phyloP scores from a whole-genome alignment of 2,888 invertebrate species.

The Ecliptopera silaceata region DNA sequence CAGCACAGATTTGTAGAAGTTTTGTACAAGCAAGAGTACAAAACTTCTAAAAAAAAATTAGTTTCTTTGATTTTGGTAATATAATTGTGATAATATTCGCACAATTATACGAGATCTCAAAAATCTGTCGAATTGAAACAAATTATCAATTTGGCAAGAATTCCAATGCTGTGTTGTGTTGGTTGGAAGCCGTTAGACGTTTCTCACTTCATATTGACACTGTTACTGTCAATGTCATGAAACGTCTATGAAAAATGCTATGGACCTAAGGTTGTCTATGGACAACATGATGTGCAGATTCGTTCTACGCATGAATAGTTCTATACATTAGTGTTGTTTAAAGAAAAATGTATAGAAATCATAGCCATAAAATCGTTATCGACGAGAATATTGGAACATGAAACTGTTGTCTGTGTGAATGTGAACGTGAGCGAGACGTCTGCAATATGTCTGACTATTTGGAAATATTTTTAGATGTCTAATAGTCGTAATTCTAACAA shows the following conservation, averaged over 20 bases:
- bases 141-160: no score
- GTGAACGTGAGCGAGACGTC: constrained; percentile 75
- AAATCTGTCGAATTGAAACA: no score
- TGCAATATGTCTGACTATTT: constrained; percentile 83
- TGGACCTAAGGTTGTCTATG: constrained; percentile 4
- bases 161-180: no score
- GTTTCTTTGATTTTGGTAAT: no score
- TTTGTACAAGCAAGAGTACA: no score
- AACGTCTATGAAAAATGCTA: constrained; percentile 6
- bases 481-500: constrained; percentile 62
- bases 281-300: constrained; percentile 30
- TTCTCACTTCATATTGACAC: no score
- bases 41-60: no score
- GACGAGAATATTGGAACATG: constrained; percentile 62
- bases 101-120: no score
- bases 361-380: constrained; percentile 52
- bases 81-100: no score
- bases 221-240: no score
- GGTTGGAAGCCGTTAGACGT: no score
- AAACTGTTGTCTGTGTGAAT: constrained; percentile 63
- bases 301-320: constrained; percentile 56
- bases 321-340: constrained; percentile 30
- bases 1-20: no score
- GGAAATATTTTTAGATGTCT: constrained; percentile 81
- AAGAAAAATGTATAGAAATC: constrained; percentile 45